Evolutionary conservation across 2,113 vertebrate genomes (phyloP).

Genomic region (Origma solitaria): DNA sequence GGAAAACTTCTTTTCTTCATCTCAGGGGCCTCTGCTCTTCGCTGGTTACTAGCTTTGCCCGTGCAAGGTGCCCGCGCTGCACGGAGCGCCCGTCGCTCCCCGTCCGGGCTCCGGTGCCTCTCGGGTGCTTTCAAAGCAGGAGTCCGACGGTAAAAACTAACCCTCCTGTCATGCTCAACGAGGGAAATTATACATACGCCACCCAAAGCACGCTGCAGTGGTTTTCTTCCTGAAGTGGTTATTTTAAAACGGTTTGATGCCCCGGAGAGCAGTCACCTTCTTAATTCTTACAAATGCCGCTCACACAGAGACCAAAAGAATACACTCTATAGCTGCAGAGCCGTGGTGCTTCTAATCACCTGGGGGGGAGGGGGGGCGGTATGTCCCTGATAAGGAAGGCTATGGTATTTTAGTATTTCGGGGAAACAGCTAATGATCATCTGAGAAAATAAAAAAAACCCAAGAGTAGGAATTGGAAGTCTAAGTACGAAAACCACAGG

Average conservation of each 20-base stretch:
- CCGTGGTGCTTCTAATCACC: fast-evolving
- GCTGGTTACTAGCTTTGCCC: fast-evolving
- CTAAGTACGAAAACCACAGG: not conserved
- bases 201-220: not conserved
- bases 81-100: fast-evolving
- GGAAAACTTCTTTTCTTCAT: not conserved
- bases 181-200: fast-evolving
- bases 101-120: too few relatives aligned
- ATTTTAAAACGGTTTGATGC: not conserved
- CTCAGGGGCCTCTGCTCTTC: not conserved
- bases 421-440: not conserved
- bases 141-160: not conserved
- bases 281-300: not conserved
- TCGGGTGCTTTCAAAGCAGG: not conserved
- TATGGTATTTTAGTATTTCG: not conserved
- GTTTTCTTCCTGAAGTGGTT: not conserved
- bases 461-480: not conserved
- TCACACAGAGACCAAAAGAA: not conserved
- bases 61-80: not conserved
- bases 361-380: fast-evolving
- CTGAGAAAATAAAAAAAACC: not conserved
- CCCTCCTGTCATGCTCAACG: not conserved
- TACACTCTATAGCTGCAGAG: fast-evolving
- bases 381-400: not conserved
- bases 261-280: not conserved